Percentiles rank a stretch among this genome's conserved stretches.
phyloP scores from a whole-genome alignment of 2,797 vertebrate genomes.

The Tolypeutes matacus region DNA sequence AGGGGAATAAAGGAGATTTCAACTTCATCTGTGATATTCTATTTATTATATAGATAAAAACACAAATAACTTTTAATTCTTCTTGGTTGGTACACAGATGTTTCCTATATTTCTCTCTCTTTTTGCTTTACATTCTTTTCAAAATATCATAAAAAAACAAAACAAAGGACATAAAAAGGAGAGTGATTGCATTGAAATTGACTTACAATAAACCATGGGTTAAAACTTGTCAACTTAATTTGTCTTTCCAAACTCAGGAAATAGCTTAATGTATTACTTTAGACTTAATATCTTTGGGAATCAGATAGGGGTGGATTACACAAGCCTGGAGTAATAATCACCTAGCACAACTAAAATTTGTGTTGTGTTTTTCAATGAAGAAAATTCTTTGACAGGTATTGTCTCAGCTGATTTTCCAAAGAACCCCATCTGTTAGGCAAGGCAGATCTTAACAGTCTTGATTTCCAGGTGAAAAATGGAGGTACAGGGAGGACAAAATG shows the following conservation, averaged over 20 bases:
- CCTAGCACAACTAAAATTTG: neutral
- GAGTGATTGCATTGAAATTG: neutral
- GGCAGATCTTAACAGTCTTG: neutral
- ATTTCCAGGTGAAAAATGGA: neutral
- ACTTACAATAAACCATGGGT: slow-evolving; percentile 10
- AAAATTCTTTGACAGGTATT: neutral
- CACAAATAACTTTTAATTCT: neutral
- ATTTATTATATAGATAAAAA: neutral
- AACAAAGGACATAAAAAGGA: neutral
- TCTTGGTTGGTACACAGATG: neutral
- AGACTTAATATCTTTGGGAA: slow-evolving; percentile 14
- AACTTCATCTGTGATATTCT: neutral
- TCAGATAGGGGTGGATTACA: neutral
- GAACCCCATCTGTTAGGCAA: neutral
- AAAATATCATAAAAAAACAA: neutral
- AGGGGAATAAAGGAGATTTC: neutral
- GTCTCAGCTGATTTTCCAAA: neutral
- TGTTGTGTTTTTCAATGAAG: neutral
- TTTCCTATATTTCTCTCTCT: neutral
- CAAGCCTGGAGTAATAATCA: neutral
- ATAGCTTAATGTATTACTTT: slow-evolving; percentile 3
- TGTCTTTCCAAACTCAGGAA: slow-evolving; percentile 29
- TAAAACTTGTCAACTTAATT: neutral
- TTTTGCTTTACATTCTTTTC: neutral
- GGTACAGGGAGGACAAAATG: neutral